phyloP scores from a whole-genome alignment of 30 jellyfish, hydroid and myxozoan species.

The Cassiopea andromeda region DNA sequence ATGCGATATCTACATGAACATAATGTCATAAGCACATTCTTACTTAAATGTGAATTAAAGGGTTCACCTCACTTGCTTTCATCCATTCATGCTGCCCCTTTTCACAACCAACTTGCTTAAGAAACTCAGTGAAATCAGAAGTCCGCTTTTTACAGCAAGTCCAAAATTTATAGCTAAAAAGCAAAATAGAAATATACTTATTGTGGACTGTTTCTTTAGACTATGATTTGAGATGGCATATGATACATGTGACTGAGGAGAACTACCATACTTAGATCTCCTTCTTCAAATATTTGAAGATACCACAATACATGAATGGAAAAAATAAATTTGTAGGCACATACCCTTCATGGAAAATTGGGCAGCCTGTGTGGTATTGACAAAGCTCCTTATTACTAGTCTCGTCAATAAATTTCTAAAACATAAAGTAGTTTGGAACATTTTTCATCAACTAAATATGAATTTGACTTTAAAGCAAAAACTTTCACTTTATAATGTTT shows the following conservation, averaged over 20 bases:
- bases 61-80: constrained; percentile 91
- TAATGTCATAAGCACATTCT: neutral
- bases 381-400: constrained; percentile 65
- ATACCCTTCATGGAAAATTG: constrained; percentile 98
- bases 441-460: neutral
- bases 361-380: constrained; percentile 84
- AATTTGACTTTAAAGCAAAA: too few species aligned
- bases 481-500: too few species aligned
- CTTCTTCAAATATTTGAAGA: too few species aligned
- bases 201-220: too few species aligned
- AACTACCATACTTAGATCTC: too few species aligned
- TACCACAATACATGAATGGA: too few species aligned
- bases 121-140: constrained; percentile 90
- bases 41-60: neutral
- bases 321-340: neutral
- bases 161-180: constrained; percentile 89
- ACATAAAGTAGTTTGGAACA: neutral
- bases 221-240: too few species aligned
- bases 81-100: constrained; percentile 88
- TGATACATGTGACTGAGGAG: too few species aligned
- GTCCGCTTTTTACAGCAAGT: constrained; percentile 93
- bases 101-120: constrained; percentile 91
- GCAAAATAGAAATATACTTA: neutral
- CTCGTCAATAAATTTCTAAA: constrained; percentile 73
- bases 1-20: too few species aligned